Evolutionary conservation across 2,888 invertebrate species (phyloP), one percentile per base, ranked within the genome.

Genomic region (Plagodis dolabraria): DNA sequence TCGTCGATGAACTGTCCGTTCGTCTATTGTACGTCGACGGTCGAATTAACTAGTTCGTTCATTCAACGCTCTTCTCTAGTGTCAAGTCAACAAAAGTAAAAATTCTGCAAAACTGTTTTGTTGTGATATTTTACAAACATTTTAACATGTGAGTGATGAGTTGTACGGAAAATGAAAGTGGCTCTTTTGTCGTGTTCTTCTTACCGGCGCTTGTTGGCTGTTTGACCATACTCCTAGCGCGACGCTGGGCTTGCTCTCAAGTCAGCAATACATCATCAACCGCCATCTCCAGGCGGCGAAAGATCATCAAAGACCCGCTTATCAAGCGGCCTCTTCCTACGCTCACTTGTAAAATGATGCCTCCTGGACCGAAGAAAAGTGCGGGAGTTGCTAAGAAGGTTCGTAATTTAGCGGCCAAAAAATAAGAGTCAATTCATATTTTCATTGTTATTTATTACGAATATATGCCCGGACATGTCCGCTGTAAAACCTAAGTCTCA

Each of bases 161-260:
- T 93, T 92, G 92, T 92, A 92, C 92, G 87, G 90, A 92, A 88
- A 89, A 87, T 93, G 93, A 86, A 85, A 93, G 82, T 92, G 93
- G 86, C 76, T 90, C 92, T 86, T 91, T 91, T 90, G 92, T 93
- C 86, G 91, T 92, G 83, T 92, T 92, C 89, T 89, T 93, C 85
- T 79, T 92, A 82, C 92, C 93, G 75, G 92, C 92, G 72, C 85
- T 92, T 74, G 86, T 92, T 76, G 92, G 92, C 82, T 92, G 92
- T 80, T 79, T 93, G 87, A 92, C 92, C 70, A 89, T 93, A 76
- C 85, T 93, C 67, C 78, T 93, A 72, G 92, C 92, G 57, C 84
- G 92, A 71, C 93, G 93, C 68, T 93, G 93, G 93, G 91, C 89
- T 62, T 82, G 84, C 72, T 85, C 91, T 58, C 91, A 90, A 84